phyloP scores from a whole-genome alignment of 2,888 invertebrate genomes.

The Melitaea athalia region DNA sequence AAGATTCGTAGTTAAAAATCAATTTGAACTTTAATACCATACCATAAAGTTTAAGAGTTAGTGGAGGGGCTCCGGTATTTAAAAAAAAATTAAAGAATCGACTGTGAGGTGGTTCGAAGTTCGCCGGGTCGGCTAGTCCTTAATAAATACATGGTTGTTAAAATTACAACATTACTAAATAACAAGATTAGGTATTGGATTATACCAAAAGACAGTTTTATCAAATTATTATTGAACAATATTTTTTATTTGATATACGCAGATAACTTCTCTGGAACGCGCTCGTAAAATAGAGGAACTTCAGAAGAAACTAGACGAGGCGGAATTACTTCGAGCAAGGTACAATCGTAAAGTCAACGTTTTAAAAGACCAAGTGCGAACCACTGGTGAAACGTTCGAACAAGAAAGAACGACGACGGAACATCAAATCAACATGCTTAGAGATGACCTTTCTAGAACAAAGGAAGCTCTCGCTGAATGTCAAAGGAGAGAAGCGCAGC shows the following conservation, averaged over 20 bases:
- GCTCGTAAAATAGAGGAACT: constrained; percentile 92
- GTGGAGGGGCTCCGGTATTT: too few relatives aligned
- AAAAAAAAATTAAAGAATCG: too few relatives aligned
- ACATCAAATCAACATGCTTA: constrained; percentile 86
- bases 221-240: too few relatives aligned
- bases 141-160: too few relatives aligned
- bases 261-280: constrained; percentile 92
- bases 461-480: constrained; percentile 89
- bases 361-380: constrained; percentile 87
- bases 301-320: constrained; percentile 90
- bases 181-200: too few relatives aligned
- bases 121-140: too few relatives aligned
- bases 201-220: too few relatives aligned
- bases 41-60: too few relatives aligned
- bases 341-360: constrained; percentile 87
- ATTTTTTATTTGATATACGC: constrained; percentile 19
- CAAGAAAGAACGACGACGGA: constrained; percentile 87
- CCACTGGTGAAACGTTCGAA: constrained; percentile 85
- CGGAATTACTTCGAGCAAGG: constrained; percentile 89
- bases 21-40: too few relatives aligned
- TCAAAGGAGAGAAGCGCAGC: constrained; percentile 88
- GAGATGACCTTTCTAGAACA: constrained; percentile 88
- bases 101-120: too few relatives aligned
- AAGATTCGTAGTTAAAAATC: too few relatives aligned
- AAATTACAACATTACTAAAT: too few relatives aligned